These are phyloP conservation scores for Ophion slaviceki DNA, from an alignment of 2,888 invertebrate species.

Conservation along the genomic window DNA sequence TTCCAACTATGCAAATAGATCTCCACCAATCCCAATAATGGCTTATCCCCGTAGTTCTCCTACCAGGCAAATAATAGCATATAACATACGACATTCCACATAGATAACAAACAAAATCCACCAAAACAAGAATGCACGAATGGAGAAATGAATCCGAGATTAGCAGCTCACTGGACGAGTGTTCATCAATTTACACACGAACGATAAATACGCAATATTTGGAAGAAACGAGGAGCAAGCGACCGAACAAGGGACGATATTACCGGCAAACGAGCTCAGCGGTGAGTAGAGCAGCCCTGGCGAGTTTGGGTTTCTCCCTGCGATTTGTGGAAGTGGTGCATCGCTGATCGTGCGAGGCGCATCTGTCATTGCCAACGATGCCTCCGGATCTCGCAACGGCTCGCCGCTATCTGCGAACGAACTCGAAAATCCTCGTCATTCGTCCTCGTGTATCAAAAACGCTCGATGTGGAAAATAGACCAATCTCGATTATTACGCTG, in stretches of 20 bases:
- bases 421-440: neutral
- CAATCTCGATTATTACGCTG: neutral
- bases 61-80: no score
- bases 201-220: neutral
- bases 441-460: neutral
- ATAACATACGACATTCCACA: no score
- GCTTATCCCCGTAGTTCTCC: no score
- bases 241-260: constrained; percentile 37
- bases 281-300: constrained; percentile 75
- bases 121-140: no score
- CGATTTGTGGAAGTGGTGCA: constrained; percentile 65
- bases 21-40: no score
- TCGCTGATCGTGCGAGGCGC: constrained; percentile 54
- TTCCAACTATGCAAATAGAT: no score
- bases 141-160: no score
- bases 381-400: neutral
- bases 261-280: constrained; percentile 78
- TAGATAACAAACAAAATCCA: no score
- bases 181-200: neutral
- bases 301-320: constrained; percentile 68
- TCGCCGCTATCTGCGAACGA: neutral
- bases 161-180: no score
- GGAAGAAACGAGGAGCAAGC: neutral
- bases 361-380: constrained; percentile 67
- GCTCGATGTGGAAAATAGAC: neutral